Conservation (phyloP, 1,140 invertebrate species). For the Zaprionus taronus region DNA sequence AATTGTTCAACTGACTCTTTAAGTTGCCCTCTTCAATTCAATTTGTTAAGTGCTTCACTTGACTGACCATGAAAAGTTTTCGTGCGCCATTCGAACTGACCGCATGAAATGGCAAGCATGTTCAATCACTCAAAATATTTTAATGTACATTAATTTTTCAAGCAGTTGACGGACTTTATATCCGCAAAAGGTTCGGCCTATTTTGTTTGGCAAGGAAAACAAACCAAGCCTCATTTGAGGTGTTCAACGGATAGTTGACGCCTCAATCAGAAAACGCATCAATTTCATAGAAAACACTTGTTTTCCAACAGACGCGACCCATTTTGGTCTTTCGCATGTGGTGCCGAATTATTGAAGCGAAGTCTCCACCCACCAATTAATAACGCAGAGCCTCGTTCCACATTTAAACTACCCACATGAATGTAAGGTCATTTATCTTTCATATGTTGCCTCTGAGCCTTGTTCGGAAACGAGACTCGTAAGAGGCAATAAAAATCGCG, state of each 20-base stretch:
- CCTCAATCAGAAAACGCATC: neutral
- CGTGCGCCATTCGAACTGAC: neutral
- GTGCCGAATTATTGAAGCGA: neutral
- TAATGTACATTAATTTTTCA: neutral
- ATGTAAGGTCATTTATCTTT: constrained; percentile 31
- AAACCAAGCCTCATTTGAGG: neutral
- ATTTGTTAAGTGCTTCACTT: neutral
- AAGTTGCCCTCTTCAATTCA: constrained; percentile 8
- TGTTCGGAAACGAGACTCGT: constrained; percentile 24
- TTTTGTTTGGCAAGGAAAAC: neutral
- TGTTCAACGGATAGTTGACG: neutral
- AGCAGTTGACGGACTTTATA: neutral
- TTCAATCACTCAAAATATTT: neutral
- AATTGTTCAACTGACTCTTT: constrained; percentile 22
- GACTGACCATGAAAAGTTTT: neutral
- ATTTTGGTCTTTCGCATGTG: neutral
- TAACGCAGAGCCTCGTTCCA: constrained; percentile 28
- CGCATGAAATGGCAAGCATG: neutral
- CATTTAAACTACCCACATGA: neutral
- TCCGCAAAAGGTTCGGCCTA: neutral
- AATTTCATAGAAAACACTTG: constrained; percentile 1
- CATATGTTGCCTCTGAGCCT: constrained; percentile 27
- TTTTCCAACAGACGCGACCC: neutral
- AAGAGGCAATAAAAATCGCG: constrained; percentile 50
- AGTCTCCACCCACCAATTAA: constrained; percentile 44